Evolutionary conservation across 2,888 invertebrate species (phyloP).

Genomic region (Hoplodrina ambigua): DNA sequence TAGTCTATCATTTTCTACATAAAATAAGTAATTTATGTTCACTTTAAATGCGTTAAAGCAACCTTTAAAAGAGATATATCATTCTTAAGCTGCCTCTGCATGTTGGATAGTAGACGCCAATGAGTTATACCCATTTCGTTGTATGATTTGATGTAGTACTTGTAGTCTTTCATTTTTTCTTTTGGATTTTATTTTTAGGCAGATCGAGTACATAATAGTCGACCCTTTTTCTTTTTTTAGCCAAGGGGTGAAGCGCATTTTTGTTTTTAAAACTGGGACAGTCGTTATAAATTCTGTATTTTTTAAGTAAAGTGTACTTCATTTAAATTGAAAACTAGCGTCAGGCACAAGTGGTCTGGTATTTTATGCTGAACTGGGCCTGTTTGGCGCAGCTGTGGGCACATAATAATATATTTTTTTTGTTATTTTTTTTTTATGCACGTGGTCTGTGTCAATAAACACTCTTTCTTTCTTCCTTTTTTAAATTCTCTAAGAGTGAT

Average conservation of each 20-base stretch:
- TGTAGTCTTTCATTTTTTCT: background rate
- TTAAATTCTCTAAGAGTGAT: no score
- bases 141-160: slow-evolving; percentile 16
- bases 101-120: slow-evolving; percentile 36
- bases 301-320: no score
- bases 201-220: background rate
- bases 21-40: slow-evolving; percentile 50
- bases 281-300: no score
- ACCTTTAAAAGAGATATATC: slow-evolving; percentile 50
- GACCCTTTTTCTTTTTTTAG: no score
- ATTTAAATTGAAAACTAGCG: no score
- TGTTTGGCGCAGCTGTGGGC: no score
- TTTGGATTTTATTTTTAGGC: background rate
- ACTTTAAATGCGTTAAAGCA: slow-evolving; percentile 45
- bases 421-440: no score
- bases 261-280: background rate
- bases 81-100: slow-evolving; percentile 40
- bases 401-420: no score
- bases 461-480: no score
- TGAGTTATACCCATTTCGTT: slow-evolving; percentile 38
- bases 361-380: no score
- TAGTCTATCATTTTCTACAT: slow-evolving; percentile 44
- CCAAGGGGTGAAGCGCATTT: background rate
- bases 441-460: no score
- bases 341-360: no score